These are phyloP conservation scores for Vireo griseus DNA, from an alignment of 2,797 vertebrate genomes.

Conservation along the genomic window DNA sequence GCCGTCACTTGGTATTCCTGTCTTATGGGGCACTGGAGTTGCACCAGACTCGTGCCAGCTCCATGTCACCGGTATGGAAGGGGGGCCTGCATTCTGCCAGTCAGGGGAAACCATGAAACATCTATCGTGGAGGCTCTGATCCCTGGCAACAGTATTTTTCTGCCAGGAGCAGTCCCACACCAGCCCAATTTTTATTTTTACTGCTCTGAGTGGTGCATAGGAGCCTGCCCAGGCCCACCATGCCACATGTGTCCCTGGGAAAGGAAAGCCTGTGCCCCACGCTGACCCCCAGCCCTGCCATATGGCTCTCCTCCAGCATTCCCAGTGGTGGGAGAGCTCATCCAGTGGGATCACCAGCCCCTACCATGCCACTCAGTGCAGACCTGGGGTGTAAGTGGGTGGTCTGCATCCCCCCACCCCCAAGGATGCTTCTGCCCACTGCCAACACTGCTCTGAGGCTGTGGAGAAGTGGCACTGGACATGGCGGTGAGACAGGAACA, in stretches of 20 bases:
- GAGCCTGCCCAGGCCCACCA: neutral
- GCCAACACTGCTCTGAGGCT: neutral
- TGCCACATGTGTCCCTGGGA: neutral
- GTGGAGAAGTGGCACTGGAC: neutral
- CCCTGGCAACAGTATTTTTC: neutral
- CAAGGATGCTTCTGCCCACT: neutral
- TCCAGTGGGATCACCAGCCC: neutral
- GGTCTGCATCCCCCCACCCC: neutral
- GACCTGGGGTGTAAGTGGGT: too few species aligned
- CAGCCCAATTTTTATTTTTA: neutral
- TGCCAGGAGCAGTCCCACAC: rapidly evolving
- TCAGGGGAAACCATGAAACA: neutral
- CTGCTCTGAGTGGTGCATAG: neutral
- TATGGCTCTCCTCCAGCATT: neutral
- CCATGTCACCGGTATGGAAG: rapidly evolving
- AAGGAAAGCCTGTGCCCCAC: neutral
- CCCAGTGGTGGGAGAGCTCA: rapidly evolving
- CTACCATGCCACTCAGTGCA: neutral
- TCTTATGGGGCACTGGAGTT: neutral
- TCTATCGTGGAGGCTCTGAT: rapidly evolving
- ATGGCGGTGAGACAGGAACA: neutral
- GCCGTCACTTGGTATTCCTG: neutral
- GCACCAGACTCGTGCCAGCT: rapidly evolving
- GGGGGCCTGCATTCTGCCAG: neutral
- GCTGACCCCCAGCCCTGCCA: neutral